Evolutionary conservation across 2,888 invertebrate genomes (phyloP).

Genomic region (Nemapogon koenigi): DNA sequence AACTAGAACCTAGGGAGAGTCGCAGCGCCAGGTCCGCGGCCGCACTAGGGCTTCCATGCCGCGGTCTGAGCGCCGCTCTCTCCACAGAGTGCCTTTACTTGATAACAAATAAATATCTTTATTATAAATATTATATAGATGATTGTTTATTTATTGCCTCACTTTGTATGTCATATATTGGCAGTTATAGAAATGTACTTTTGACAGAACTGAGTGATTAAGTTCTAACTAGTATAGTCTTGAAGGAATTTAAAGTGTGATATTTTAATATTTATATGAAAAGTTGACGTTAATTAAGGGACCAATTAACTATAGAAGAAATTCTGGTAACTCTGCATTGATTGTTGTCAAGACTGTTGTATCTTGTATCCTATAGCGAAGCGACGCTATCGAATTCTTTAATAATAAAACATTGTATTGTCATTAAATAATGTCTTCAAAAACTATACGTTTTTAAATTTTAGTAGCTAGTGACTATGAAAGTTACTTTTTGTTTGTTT

Average conservation of each 20-base stretch:
- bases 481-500: constrained; percentile 34
- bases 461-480: constrained; percentile 23
- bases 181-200: constrained; percentile 23
- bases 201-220: constrained; percentile 49
- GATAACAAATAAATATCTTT: constrained; percentile 51
- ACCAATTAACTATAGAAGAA: constrained; percentile 63
- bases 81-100: constrained; percentile 54
- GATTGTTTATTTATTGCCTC: constrained; percentile 63
- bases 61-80: constrained; percentile 13
- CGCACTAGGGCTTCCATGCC: constrained; percentile 35
- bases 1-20: not conserved
- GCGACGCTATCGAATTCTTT: too few relatives aligned
- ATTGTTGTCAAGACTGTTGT: constrained; percentile 47
- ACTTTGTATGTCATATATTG: constrained; percentile 57
- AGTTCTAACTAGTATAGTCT: constrained; percentile 55
- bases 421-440: too few relatives aligned
- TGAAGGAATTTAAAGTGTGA: constrained; percentile 64
- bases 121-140: constrained; percentile 60
- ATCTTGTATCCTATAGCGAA: too few relatives aligned
- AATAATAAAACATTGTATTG: too few relatives aligned
- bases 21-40: constrained; percentile 1
- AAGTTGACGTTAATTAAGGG: constrained; percentile 63
- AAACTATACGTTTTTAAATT: too few relatives aligned
- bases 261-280: constrained; percentile 65
- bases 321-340: constrained; percentile 49